Evolutionary conservation across 2,797 vertebrate species (phyloP), one percentile per base, ranked within the genome.

Genomic region (Peromyscus nudipes): DNA sequence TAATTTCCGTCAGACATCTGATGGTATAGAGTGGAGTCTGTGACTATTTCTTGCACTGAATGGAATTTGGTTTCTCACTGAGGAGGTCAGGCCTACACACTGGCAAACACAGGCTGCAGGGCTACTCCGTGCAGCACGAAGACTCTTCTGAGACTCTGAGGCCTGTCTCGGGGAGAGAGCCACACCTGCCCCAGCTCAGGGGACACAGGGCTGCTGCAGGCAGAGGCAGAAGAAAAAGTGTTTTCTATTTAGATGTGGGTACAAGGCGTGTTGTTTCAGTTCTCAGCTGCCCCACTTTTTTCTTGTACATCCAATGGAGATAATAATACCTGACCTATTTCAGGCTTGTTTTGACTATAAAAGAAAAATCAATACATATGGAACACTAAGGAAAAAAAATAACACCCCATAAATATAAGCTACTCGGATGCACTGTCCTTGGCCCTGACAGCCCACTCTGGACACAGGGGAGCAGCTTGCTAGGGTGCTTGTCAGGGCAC

Each of bases 341-440:
- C 88, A 91, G 89, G 85, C 37, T 71, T 92, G 79, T 77, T 87
- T 31, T 89, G 49, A 87, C 62, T 75, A 94, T 86, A 83, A 86
- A 93, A 93, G 90, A 80, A 94, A 86, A 92, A 92, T 60, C 64
- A 89, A 57, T 90, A 80, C 46, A 93, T 73, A 96, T 10, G 6
- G 40, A 93, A 83, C 34, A 17, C 25, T 64, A 85, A 86, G 49
- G 49, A 85, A 89, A 60, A 91, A 64, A 92, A 91, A 31, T 55
- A 88, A 60, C 5, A 80, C 13, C 43, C 31, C 4, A 83, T 69
- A 95, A 89, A 75, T 19, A 86, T 3, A 86, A 86, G 96, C 31
- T 49, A 19, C 37, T 37, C n/a, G 46, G 88, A 77, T 65, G 27
- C 0, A 27, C 55, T 52, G 55, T 89, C 49, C 52, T 67, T 52